Conservation (phyloP, 2,797 vertebrate genomes). For the Salarias fasciatus region DNA sequence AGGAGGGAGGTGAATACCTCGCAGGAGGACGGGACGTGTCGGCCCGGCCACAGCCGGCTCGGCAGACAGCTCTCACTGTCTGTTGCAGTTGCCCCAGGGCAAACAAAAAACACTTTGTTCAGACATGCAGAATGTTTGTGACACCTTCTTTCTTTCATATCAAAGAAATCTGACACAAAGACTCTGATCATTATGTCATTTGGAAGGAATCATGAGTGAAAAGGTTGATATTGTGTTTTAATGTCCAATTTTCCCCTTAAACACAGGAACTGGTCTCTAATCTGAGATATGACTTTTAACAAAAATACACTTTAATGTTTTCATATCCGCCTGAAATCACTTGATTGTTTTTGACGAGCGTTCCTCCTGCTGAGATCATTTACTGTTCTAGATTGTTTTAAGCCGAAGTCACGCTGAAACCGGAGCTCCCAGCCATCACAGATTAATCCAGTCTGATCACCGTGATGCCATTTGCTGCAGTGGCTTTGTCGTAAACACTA, state of each 20-base stretch:
- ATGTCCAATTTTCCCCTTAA: constrained; percentile 17
- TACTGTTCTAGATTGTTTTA: constrained; percentile 65
- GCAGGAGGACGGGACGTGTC: constrained; percentile 46
- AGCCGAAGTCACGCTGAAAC: constrained; percentile 57
- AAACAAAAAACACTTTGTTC: constrained; percentile 49
- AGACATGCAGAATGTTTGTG: constrained; percentile 61
- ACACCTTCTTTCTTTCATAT: constrained; percentile 39
- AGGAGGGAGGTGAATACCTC: constrained; percentile 45
- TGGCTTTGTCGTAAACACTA: constrained; percentile 77
- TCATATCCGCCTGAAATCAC: constrained; percentile 44
- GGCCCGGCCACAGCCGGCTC: constrained; percentile 45
- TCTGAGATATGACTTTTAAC: constrained; percentile 35
- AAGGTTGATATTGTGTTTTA: background rate
- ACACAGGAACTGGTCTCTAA: constrained; percentile 15
- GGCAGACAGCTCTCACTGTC: constrained; percentile 51
- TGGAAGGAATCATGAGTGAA: constrained; percentile 12
- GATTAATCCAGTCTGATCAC: constrained; percentile 73
- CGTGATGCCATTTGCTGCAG: constrained; percentile 75
- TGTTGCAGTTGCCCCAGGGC: constrained; percentile 55
- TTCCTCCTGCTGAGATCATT: constrained; percentile 75
- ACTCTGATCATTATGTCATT: constrained; percentile 38
- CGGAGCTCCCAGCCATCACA: constrained; percentile 65
- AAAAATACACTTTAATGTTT: constrained; percentile 39
- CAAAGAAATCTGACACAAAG: constrained; percentile 27
- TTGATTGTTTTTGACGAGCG: constrained; percentile 63